Evolutionary conservation across 1,140 invertebrate genomes (phyloP).

Genomic region (Drosophila kikkawai): DNA sequence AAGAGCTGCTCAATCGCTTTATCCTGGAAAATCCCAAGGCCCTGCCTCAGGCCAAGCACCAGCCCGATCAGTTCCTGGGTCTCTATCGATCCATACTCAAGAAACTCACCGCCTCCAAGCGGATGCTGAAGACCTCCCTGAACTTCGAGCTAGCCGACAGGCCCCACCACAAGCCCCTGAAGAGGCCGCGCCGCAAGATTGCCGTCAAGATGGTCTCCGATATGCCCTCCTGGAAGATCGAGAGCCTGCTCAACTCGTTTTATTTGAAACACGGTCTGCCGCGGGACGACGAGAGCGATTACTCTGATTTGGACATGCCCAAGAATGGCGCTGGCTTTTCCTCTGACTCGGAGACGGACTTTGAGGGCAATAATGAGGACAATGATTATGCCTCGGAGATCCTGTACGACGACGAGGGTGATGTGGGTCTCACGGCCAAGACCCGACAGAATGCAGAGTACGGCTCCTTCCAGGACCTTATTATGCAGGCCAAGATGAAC

Average conservation of each 20-base stretch:
- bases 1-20: conserved; percentile 66
- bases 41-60: conserved; percentile 4
- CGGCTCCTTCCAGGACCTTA: conserved; percentile 75
- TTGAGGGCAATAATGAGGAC: conserved; percentile 19
- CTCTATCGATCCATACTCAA: conserved; percentile 57
- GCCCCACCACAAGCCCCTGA: conserved; percentile 43
- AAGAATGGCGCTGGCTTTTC: background rate
- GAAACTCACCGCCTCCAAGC: conserved; percentile 53
- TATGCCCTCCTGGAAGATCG: conserved; percentile 66
- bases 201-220: conserved; percentile 78
- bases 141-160: conserved; percentile 69
- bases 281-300: conserved; percentile 46
- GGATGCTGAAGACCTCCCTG: conserved; percentile 65
- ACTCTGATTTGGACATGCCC: conserved; percentile 48
- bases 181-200: conserved; percentile 68
- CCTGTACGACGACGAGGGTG: conserved; percentile 73
- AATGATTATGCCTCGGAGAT: conserved; percentile 73
- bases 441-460: conserved; percentile 62
- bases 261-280: conserved; percentile 65
- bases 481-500: conserved; percentile 66
- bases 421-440: conserved; percentile 56
- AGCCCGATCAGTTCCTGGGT: conserved; percentile 36
- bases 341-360: conserved; percentile 25
- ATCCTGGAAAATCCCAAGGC: conserved; percentile 73
- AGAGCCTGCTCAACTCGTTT: conserved; percentile 67